Evolutionary conservation across 2,888 invertebrate species (phyloP).

Genomic region (Chromoteleia sp.): DNA sequence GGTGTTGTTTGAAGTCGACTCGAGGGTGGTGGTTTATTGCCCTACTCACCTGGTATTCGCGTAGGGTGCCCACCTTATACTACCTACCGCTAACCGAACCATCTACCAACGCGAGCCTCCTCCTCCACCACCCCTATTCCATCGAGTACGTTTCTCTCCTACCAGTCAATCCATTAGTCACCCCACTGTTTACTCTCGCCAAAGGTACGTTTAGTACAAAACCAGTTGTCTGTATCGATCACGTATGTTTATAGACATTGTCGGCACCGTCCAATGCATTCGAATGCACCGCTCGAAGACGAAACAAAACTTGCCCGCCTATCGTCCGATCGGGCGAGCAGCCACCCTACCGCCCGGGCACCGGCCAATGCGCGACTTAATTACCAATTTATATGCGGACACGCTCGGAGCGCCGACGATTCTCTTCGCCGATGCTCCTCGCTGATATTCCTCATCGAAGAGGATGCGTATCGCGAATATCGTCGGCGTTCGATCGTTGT

Average conservation of each 20-base stretch:
- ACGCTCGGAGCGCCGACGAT: too few relatives aligned
- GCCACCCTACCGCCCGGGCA: too few relatives aligned
- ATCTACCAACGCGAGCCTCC: slow-evolving; percentile 62
- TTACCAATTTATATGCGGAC: slow-evolving; percentile 12
- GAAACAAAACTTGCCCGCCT: not conserved
- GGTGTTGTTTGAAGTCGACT: slow-evolving; percentile 43
- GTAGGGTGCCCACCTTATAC: slow-evolving; percentile 68
- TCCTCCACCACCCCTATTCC: slow-evolving; percentile 64
- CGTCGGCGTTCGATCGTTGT: too few relatives aligned
- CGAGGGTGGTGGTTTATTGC: slow-evolving; percentile 60
- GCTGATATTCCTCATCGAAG: too few relatives aligned
- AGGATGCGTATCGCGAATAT: too few relatives aligned
- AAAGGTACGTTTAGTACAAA: slow-evolving; percentile 59
- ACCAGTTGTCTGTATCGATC: slow-evolving; percentile 67
- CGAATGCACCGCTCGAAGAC: slow-evolving; percentile 13
- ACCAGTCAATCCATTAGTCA: slow-evolving; percentile 67
- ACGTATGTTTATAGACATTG: slow-evolving; percentile 67
- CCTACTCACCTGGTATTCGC: slow-evolving; percentile 68
- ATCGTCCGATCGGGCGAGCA: too few relatives aligned
- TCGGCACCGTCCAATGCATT: slow-evolving; percentile 41
- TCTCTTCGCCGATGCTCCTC: too few relatives aligned
- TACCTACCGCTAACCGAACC: slow-evolving; percentile 57
- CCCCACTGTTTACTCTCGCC: slow-evolving; percentile 66
- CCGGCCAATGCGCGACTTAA: too few relatives aligned
- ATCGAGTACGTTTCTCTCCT: slow-evolving; percentile 64